Conservation (phyloP, 2,888 invertebrate genomes). For the Patella caerulea region DNA sequence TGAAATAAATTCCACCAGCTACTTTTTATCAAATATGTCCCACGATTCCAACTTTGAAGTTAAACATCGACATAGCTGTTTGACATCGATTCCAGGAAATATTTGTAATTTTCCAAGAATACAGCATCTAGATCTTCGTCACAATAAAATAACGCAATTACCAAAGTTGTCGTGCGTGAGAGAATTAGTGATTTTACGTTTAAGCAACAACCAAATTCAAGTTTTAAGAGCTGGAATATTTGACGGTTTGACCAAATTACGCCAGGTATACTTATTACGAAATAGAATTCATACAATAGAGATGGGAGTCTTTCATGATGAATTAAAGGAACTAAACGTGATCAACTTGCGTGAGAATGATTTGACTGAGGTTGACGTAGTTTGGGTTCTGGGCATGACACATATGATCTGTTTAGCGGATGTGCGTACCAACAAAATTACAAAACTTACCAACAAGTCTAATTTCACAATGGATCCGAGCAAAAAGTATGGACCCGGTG, state of each 20-base stretch:
- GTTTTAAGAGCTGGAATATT: background rate
- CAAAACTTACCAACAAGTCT: background rate
- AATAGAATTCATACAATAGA: constrained; percentile 4
- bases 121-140: background rate
- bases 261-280: background rate
- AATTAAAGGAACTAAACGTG: background rate
- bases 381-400: background rate
- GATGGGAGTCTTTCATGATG: background rate
- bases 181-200: background rate
- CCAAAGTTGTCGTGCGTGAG: background rate
- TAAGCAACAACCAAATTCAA: background rate
- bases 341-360: background rate
- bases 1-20: too few relatives aligned
- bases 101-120: constrained; percentile 1
- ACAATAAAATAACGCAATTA: background rate
- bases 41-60: too few relatives aligned
- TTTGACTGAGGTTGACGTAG: background rate
- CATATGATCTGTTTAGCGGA: background rate
- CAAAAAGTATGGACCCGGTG: background rate
- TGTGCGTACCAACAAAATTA: background rate
- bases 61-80: background rate
- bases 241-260: background rate
- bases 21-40: too few relatives aligned
- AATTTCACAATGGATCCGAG: background rate
- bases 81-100: background rate